A percentile compares a stretch with the other conserved stretches of the same genome.
Conservation (phyloP, 2,888 invertebrate genomes). For the Griposia aprilina region DNA sequence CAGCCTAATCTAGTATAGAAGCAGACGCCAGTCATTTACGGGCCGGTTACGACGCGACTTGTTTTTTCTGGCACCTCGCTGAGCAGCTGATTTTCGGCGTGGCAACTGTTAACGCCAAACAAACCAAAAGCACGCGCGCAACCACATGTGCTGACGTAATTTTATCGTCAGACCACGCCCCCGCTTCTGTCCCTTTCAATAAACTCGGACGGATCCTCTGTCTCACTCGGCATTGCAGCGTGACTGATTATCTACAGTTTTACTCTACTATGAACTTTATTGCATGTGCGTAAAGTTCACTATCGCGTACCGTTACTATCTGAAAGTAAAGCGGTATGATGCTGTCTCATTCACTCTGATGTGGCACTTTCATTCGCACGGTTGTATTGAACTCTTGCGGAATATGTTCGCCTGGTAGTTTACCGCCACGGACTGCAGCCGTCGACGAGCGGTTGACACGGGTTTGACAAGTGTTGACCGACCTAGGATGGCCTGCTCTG, state of each 20-base stretch:
- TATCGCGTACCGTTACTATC: slow-evolving; percentile 64
- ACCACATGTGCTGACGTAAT: slow-evolving; percentile 87
- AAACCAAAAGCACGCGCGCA: slow-evolving; percentile 81
- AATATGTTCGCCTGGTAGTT: slow-evolving; percentile 88
- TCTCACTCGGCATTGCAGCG: slow-evolving; percentile 81
- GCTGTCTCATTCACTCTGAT: slow-evolving; percentile 73
- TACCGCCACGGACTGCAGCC: slow-evolving; percentile 90
- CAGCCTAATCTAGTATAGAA: slow-evolving; percentile 48
- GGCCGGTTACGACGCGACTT: slow-evolving; percentile 65
- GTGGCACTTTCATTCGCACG: slow-evolving; percentile 73
- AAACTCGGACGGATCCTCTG: slow-evolving; percentile 63
- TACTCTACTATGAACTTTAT: slow-evolving; percentile 73
- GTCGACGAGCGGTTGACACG: slow-evolving; percentile 88
- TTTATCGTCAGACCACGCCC: slow-evolving; percentile 79
- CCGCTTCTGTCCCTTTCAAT: slow-evolving; percentile 75
- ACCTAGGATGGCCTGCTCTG: slow-evolving; percentile 60
- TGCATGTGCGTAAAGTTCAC: slow-evolving; percentile 66
- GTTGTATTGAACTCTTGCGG: slow-evolving; percentile 71
- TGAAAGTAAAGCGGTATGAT: slow-evolving; percentile 66
- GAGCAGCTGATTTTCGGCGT: slow-evolving; percentile 89
- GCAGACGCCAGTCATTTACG: slow-evolving; percentile 62
- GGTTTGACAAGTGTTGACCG: slow-evolving; percentile 86
- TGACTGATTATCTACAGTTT: slow-evolving; percentile 74
- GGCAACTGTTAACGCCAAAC: slow-evolving; percentile 82
- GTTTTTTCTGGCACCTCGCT: slow-evolving; percentile 75